phyloP scores from a whole-genome alignment of 1,140 invertebrate genomes.

The Leucophenga varia region DNA sequence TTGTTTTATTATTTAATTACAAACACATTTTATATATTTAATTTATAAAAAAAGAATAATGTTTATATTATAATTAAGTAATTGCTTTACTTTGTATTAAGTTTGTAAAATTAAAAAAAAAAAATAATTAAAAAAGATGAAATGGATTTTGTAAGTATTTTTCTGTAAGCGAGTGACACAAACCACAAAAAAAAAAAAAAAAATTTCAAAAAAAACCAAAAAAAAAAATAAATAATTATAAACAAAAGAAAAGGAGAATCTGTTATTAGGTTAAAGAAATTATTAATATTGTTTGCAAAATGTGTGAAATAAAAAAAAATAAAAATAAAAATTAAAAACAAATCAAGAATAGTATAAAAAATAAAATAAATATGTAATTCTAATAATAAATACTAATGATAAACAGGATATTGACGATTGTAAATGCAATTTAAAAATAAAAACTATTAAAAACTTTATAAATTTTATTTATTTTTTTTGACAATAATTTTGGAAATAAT shows the following conservation, averaged over 20 bases:
- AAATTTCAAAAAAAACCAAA: slow-evolving; percentile 13
- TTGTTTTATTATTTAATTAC: too few relatives aligned
- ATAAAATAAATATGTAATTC: slow-evolving; percentile 20
- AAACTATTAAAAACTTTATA: slow-evolving; percentile 46
- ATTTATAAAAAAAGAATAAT: too few relatives aligned
- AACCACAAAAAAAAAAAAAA: slow-evolving; percentile 16
- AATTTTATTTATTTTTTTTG: too few relatives aligned
- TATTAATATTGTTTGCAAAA: slow-evolving; percentile 51
- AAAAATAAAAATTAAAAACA: slow-evolving; percentile 18
- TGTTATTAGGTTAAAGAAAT: slow-evolving; percentile 49
- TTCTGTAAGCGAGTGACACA: slow-evolving; percentile 30
- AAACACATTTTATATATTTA: too few relatives aligned
- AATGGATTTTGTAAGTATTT: slow-evolving; percentile 35
- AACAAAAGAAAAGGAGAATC: slow-evolving; percentile 29
- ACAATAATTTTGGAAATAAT: too few relatives aligned
- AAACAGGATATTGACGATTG: slow-evolving; percentile 32
- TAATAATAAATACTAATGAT: slow-evolving; percentile 4
- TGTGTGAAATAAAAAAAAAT: slow-evolving; percentile 39
- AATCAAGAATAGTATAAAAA: slow-evolving; percentile 34
- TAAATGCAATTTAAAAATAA: slow-evolving; percentile 50
- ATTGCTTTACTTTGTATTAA: slow-evolving; percentile 43
- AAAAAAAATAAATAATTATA: slow-evolving; percentile 14
- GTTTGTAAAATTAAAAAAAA: slow-evolving; percentile 26
- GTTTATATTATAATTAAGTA: too few relatives aligned
- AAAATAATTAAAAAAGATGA: slow-evolving; percentile 3